A percentile compares a stretch with the other conserved stretches of the same genome.
These are phyloP conservation scores for Hydrotaea cyrtoneurina DNA, from an alignment of 2,888 invertebrate species.

Conservation along the genomic window DNA sequence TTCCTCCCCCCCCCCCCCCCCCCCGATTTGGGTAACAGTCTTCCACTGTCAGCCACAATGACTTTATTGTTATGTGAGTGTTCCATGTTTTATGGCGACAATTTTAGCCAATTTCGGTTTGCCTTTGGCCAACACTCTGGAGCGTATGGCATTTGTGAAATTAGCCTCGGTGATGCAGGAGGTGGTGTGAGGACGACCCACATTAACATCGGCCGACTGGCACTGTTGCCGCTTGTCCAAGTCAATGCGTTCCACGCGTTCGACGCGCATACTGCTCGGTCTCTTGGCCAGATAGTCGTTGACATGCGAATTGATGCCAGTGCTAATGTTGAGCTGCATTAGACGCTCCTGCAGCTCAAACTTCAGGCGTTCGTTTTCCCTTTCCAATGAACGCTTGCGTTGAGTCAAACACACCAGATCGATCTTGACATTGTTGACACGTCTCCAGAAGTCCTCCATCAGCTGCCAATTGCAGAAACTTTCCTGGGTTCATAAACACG, in stretches of 20 bases:
- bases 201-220: constrained; percentile 69
- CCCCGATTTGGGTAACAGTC: not conserved
- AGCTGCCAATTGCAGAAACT: constrained; percentile 83
- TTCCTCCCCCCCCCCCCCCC: not conserved
- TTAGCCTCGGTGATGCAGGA: constrained; percentile 83
- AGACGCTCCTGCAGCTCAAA: constrained; percentile 84
- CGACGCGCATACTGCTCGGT: constrained; percentile 80
- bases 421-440: constrained; percentile 83
- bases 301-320: constrained; percentile 76
- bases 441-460: constrained; percentile 87
- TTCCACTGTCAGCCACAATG: not conserved
- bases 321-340: constrained; percentile 82
- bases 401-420: constrained; percentile 82
- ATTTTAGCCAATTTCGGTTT: constrained; percentile 74
- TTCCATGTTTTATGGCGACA: constrained; percentile 65
- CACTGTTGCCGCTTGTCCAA: constrained; percentile 71
- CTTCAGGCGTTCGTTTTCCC: constrained; percentile 85
- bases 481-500: constrained; percentile 75
- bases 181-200: constrained; percentile 55
- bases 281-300: constrained; percentile 77
- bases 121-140: constrained; percentile 71
- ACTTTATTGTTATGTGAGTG: constrained; percentile 30
- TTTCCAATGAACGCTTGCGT: constrained; percentile 78
- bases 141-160: constrained; percentile 83
- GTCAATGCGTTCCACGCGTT: constrained; percentile 75